These are phyloP conservation scores for Cylloceria caligata DNA, from an alignment of 2,888 invertebrate genomes.

Conservation along the genomic window DNA sequence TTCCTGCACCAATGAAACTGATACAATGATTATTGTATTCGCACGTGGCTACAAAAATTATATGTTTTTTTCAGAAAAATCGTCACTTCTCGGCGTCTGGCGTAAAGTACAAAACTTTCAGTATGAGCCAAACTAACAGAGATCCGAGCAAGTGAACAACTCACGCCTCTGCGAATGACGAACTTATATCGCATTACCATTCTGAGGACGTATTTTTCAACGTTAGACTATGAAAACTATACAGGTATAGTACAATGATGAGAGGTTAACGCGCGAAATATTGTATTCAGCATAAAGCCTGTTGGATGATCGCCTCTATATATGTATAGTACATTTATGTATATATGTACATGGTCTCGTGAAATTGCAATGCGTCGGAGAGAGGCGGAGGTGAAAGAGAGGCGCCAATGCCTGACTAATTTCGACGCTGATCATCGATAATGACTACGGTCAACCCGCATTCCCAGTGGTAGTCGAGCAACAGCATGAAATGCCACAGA, in stretches of 20 bases:
- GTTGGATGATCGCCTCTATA: conserved; percentile 19
- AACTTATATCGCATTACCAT: conserved; percentile 59
- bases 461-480: conserved; percentile 19
- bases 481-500: conserved; percentile 30
- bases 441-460: conserved; percentile 59
- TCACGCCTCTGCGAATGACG: conserved; percentile 19
- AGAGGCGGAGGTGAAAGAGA: conserved; percentile 1
- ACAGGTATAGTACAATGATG: conserved; percentile 2
- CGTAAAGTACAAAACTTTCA: conserved; percentile 21
- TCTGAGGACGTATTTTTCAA: conserved; percentile 53
- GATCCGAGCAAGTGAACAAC: background rate
- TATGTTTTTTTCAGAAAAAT: background rate
- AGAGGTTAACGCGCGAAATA: conserved; percentile 43
- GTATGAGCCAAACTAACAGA: background rate
- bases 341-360: conserved; percentile 13
- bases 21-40: background rate
- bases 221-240: conserved; percentile 20
- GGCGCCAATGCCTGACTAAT: conserved; percentile 54
- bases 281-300: conserved; percentile 48
- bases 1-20: background rate
- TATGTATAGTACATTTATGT: background rate
- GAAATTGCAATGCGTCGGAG: conserved; percentile 46
- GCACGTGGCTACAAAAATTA: background rate
- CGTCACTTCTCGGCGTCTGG: background rate
- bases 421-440: conserved; percentile 60